phyloP scores from a whole-genome alignment of 2,113 vertebrate species.

The Pithys albifrons region DNA sequence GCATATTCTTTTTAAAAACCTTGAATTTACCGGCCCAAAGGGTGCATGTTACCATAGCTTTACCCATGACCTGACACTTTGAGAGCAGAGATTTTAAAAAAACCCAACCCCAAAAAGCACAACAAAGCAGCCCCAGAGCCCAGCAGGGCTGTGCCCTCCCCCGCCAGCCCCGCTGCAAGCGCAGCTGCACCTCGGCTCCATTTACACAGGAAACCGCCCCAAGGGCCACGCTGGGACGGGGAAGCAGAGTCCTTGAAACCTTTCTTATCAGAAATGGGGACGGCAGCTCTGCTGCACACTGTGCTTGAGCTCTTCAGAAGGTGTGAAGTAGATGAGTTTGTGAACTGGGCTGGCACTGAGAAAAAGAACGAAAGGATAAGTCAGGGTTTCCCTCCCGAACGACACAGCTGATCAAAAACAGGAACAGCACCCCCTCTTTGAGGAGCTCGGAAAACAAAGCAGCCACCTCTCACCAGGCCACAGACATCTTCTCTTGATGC shows the following conservation, averaged over 20 bases:
- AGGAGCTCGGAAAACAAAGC: neutral
- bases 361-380: neutral
- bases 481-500: neutral
- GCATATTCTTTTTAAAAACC: neutral
- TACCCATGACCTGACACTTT: neutral
- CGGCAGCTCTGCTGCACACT: neutral
- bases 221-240: neutral
- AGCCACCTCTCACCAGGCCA: neutral
- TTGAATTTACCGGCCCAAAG: neutral
- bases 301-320: neutral
- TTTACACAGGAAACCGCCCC: conserved; percentile 55
- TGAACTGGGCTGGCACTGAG: neutral
- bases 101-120: fast-evolving
- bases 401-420: neutral
- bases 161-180: fast-evolving
- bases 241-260: neutral
- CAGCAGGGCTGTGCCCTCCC: neutral
- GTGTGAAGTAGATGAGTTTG: conserved; percentile 47
- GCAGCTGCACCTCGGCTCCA: neutral
- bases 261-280: neutral
- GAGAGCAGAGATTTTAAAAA: neutral
- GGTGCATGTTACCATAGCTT: neutral
- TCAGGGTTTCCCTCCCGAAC: neutral
- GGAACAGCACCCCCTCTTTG: neutral
- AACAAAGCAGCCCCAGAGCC: neutral